Base-by-base conservation (phyloP, 53 echinoderm and acorn worm species). In the Hippasteria phrygiana region DNA sequence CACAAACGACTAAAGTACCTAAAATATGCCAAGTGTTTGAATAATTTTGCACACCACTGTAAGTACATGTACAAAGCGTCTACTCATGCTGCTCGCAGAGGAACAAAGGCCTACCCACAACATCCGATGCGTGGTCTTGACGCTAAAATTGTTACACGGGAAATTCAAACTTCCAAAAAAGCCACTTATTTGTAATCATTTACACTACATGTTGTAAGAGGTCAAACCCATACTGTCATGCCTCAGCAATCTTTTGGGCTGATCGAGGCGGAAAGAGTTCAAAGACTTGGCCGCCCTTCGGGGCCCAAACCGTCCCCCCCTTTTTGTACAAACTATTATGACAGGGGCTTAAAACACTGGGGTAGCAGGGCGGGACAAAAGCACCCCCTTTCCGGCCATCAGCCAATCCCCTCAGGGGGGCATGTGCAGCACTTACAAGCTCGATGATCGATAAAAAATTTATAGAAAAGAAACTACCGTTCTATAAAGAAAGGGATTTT, bases 351-450 rank as follows among this genome's bases (percentile, higher is more conserved):
- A 64, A 28, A 66, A 45, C 40, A 82, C 64, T 29, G 45, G 42
- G 7, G 1, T n/a, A 20, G 34, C 5, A 22, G 65, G 82, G 43
- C 20, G 50, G 63, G 20, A 46, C 63, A 32, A 34, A 73, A 62
- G 18, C 43, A 73, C 43, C 73, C 65, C 82, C 42, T 45, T 26
- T 46, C 43, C 31, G 82, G 82, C 45, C 82, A 45, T 38, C 80
- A 26, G 64, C n/a, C n/a, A 43, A 32, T n/a, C 2, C 42, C 63
- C 82, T 46, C 17, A 22, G 17, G 82, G 64, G 11, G 4, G 8
- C 82, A 82, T 82, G 33, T 82, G 82, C 43, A 35, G 62, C 62
- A 64, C 66, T 43, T 43, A 82, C 27, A 46, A 29, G 16, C 43
- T 46, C 82, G 18, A 31, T 4, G 33, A 82, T 66, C 63, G 64